Base-by-base conservation (phyloP, 92 coral and sea anemone genomes). In the Muricea muricata region DNA sequence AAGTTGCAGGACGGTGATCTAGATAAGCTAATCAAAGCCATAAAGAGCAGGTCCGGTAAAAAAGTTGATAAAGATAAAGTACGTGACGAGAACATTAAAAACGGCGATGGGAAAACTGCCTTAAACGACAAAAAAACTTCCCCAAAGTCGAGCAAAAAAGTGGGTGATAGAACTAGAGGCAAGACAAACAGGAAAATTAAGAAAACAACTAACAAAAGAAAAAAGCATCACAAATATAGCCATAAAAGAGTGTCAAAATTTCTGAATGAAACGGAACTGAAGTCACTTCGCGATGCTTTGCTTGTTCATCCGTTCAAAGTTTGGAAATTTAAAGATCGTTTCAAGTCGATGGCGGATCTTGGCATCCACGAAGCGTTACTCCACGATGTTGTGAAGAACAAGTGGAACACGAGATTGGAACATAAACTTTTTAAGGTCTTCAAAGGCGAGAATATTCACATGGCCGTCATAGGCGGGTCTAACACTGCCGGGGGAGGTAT, bases 401-500 rank as follows among this genome's bases (percentile, higher is more conserved):
- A 58, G 67, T 78, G 83, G 83, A 78, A 78, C 67, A 31, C 39
- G 34, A 70, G 89, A 10, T 13, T 84, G 45, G 14, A 79, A 82
- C 50, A 34, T 17, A 54, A 78, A 41, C 75, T 89, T 2, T 65
- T 57, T 13, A 89, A 89, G 21, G 87, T 67, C 6, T 73, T 89
- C 20, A 34, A 52, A 31, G 92, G 92, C 7, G 55, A 85, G 79
- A 12, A 33, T 31, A 75, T 85, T 14, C 72, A 46, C 25, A 42
- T 80, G 73, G 81, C 86, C 33, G 81, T 91, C n/a, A 73, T 87
- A 24, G 93, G 91, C 17, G 93, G 91, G 17, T 91, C 93, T 7
- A 87, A 91, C 45, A 52, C 91, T 18, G 91, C 89, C 34, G 93
- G 87, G 0, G 91, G 91, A 18, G 93, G 89, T 57, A 68, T 91